phyloP scores from a whole-genome alignment of 2,113 vertebrate species.

The Taxidea taxus region DNA sequence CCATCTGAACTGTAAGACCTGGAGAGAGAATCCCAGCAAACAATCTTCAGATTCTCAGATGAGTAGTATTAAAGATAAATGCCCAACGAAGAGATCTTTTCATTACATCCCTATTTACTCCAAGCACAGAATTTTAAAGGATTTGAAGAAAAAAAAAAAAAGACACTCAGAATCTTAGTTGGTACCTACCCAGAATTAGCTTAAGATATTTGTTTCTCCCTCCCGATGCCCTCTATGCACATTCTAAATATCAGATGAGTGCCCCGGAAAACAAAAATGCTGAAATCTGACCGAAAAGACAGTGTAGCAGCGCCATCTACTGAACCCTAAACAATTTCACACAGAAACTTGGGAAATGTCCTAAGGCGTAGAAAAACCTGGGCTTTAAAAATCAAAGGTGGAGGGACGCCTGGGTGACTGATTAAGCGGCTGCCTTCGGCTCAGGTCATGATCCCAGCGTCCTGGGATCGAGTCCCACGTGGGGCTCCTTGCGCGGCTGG shows the following conservation, averaged over 20 bases:
- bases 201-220: background rate
- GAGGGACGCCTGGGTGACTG: too few species aligned
- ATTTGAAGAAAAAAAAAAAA: background rate
- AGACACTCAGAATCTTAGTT: background rate
- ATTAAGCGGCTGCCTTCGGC: too few species aligned
- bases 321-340: background rate
- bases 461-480: too few species aligned
- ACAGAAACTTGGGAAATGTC: background rate
- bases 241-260: background rate
- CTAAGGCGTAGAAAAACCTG: background rate
- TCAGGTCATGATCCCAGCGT: too few species aligned
- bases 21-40: background rate
- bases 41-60: background rate
- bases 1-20: background rate
- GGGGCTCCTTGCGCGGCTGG: too few species aligned
- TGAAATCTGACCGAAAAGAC: background rate
- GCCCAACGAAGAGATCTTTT: background rate
- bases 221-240: background rate
- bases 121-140: background rate
- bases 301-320: slow-evolving; percentile 55
- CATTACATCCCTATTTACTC: background rate
- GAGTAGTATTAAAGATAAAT: background rate
- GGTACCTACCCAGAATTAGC: background rate
- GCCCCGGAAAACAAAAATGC: background rate
- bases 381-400: background rate